Evolutionary conservation across 2,113 vertebrate genomes (phyloP).

Genomic region (Psittacus erithacus): DNA sequence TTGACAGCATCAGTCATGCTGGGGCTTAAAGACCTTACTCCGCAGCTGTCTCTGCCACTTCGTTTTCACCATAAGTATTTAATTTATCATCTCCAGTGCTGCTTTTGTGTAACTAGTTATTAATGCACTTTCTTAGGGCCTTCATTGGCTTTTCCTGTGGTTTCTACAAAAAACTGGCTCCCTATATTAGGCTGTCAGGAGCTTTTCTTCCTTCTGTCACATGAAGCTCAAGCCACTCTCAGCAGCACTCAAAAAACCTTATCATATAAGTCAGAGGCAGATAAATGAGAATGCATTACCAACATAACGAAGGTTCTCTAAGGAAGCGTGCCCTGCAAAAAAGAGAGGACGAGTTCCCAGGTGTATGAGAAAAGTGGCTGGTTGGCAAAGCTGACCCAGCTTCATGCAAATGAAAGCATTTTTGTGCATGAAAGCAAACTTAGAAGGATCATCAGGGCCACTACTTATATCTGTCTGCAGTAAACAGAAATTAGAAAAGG

Average conservation of each 20-base stretch:
- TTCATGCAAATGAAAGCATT: background rate
- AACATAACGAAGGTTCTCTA: background rate
- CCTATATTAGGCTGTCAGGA: background rate
- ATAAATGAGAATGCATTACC: background rate
- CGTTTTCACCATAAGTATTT: background rate
- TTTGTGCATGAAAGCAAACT: background rate
- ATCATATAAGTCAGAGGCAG: background rate
- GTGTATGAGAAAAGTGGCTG: background rate
- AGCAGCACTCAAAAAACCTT: background rate
- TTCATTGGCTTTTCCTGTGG: background rate
- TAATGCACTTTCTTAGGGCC: background rate
- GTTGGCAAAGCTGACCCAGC: background rate
- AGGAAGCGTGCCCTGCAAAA: background rate
- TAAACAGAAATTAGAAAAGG: background rate
- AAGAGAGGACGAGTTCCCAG: background rate
- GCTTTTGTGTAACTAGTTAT: background rate
- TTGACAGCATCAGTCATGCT: background rate
- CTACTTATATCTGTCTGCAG: background rate
- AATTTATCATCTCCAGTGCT: background rate
- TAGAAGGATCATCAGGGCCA: background rate
- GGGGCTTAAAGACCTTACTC: background rate
- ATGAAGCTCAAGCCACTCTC: background rate
- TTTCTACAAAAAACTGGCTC: background rate
- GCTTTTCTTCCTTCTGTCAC: background rate
- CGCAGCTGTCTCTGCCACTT: constrained; percentile 35